phyloP scores from a whole-genome alignment of 2,797 vertebrate genomes.

The Hippocampus kuda region DNA sequence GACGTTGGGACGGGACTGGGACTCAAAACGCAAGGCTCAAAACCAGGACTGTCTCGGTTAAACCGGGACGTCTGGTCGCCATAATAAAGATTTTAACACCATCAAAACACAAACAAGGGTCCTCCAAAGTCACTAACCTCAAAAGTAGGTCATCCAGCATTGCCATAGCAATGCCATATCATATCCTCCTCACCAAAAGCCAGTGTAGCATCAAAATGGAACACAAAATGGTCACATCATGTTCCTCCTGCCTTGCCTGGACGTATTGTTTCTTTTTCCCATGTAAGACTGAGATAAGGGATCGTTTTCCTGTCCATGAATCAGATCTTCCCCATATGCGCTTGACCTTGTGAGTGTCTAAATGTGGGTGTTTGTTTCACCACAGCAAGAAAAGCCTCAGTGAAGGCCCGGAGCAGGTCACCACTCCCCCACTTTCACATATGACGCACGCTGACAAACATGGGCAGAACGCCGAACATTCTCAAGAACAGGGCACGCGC shows the following conservation, averaged over 20 bases:
- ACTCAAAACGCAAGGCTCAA: too few species aligned
- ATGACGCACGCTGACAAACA: conserved; percentile 61
- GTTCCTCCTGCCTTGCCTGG: background rate
- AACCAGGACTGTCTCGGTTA: too few species aligned
- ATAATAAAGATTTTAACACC: too few species aligned
- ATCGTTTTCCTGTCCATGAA: background rate
- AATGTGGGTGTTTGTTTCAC: conserved; percentile 9
- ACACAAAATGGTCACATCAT: background rate
- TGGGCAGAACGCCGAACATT: conserved; percentile 62
- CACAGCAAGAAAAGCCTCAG: conserved; percentile 14
- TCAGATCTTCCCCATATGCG: background rate
- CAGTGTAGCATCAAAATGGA: background rate
- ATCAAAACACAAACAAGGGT: background rate
- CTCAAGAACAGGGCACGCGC: conserved; percentile 25
- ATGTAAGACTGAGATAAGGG: background rate
- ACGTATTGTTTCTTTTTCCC: background rate
- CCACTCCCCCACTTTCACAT: conserved; percentile 44
- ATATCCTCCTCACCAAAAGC: background rate
- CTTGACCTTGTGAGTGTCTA: conserved; percentile 4
- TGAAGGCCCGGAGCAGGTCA: conserved; percentile 36
- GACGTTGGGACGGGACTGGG: too few species aligned
- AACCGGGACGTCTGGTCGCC: too few species aligned
- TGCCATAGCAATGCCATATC: background rate
- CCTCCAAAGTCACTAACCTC: background rate
- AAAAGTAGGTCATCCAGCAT: background rate